Evolutionary conservation across 2,797 vertebrate genomes (phyloP), one percentile per base, ranked within the genome.

Genomic region (Smutsia temminckii): DNA sequence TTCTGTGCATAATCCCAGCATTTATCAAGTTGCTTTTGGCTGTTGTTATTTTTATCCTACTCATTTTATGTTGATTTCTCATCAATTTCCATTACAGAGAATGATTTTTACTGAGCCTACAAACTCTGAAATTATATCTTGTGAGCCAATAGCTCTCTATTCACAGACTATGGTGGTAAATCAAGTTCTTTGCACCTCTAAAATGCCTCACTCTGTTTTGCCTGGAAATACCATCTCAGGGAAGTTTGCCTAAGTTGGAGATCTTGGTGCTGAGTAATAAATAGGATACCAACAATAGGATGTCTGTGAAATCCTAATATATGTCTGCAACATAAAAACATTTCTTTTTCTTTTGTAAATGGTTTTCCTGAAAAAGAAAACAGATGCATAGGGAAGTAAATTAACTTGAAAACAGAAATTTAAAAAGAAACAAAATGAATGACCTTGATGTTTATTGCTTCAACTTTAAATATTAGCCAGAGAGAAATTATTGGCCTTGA

Each of bases 341-440:
- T 66, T 63, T 69, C 6, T 46, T 75, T 87, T 77, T 78, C 3
- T 79, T 78, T 63, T 90, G 93, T 37, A 91, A 69, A 83, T 85
- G 1, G 3, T 66, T 95, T 86, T 92, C 27, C 32, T 86, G 13
- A 91, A 92, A 87, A 20, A 78, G 16, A 85, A 85, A 85, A 63
- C 11, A 57, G 16, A 94, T 86, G 21, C n/a, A 51, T 20, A 88
- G 1, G 57, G 21, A 79, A 83, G 53, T 5, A 91, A 95, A 86
- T 75, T 83, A 89, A 79, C 25, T 71, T 77, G 16, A 71, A 85
- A 94, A 37, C 5, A 37, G 20, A 94, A 89, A 40, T 92, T 85
- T n/a, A 51, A 84, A 87, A 95, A 88, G 37, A 83, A 91, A 78
- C 42, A 89, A 89, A 59, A 94, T 64, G 29, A 93, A 63, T 46